Base-by-base conservation (phyloP, 2,888 invertebrate species). In the Beris morrisii region DNA sequence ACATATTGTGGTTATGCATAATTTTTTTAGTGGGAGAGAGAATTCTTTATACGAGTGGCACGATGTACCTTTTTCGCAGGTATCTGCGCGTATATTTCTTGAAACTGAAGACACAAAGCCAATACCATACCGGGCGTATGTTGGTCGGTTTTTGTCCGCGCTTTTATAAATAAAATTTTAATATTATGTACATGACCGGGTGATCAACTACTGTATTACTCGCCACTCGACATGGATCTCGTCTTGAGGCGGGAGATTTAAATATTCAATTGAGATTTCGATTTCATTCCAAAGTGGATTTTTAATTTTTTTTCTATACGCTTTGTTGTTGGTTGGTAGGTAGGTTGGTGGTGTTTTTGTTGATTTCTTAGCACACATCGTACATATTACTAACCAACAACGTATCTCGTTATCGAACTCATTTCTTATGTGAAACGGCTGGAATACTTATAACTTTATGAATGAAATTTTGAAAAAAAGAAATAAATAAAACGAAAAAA, bases 201-300 rank as follows among this genome's bases (percentile, higher is more conserved):
- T 50, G 46, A 55, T 55, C 64, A 64, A 64, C 64, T 64, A 64
- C 64, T 30, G 64, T 64, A 46, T 54, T 64, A 64, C 46, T 64
- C 54, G 64, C 38, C 45, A 55, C 54, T 64, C 44, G 43, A 22
- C 52, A 52, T 52, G 52, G 38, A 50, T 61, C 38, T 38, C 32
- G 22, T 31, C 50, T 61, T 61, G 50, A 61, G 61, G 61, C 50
- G 61, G 38, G 5, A 52, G 52, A 53, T 63, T 63, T 63, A 44
- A 63, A 63, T 53, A 63, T 63, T 53, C 63, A 63, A 63, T 63
- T 63, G 63, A 63, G 63, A 63, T 63, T 63, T 63, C 63, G 63
- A 63, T 63, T 63, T 63, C 54, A 54, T 52, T 45, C 30, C 54
- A 28, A 5, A 43, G 53, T 52, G 22, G 53, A 53, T 63, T 52